A percentile compares a stretch with the other conserved stretches of the same genome.
phyloP scores from a whole-genome alignment of 2,113 vertebrate species.

The Plotosus lineatus region DNA sequence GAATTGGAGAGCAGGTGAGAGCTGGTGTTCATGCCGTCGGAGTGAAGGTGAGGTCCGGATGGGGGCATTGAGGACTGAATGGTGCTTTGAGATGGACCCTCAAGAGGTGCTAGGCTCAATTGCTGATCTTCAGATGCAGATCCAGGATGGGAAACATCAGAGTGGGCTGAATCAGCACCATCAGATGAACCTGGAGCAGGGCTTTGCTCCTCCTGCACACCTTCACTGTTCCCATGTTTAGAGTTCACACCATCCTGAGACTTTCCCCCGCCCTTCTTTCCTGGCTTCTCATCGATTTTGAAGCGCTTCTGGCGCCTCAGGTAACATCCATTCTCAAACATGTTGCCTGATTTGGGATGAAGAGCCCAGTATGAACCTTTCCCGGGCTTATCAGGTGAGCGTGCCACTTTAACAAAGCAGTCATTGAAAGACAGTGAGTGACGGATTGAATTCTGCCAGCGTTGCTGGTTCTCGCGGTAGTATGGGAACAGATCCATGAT shows the following conservation, averaged over 20 bases:
- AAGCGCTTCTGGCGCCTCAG: conserved; percentile 89
- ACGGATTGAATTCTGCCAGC: conserved; percentile 92
- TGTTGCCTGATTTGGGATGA: conserved; percentile 88
- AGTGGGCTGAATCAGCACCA: conserved; percentile 75
- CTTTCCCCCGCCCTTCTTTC: conserved; percentile 67
- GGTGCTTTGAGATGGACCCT: conserved; percentile 64
- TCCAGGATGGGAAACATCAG: conserved; percentile 75
- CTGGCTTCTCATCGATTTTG: conserved; percentile 84
- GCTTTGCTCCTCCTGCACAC: conserved; percentile 67
- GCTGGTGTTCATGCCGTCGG: conserved; percentile 66
- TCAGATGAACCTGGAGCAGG: conserved; percentile 74
- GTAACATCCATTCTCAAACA: conserved; percentile 92
- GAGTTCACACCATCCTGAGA: conserved; percentile 61
- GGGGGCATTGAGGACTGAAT: conserved; percentile 55
- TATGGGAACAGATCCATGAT: conserved; percentile 95
- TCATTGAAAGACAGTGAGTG: conserved; percentile 93
- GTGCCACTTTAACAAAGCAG: conserved; percentile 89
- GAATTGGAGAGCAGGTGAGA: conserved; percentile 73
- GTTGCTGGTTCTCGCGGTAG: conserved; percentile 89
- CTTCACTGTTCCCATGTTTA: conserved; percentile 66
- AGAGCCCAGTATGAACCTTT: conserved; percentile 92
- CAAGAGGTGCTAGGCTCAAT: conserved; percentile 67
- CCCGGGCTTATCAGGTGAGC: conserved; percentile 86
- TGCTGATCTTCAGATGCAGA: conserved; percentile 73
- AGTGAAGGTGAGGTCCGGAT: conserved; percentile 68